Conservation (phyloP, 2,888 invertebrate genomes). For the Bedellia somnulentella region DNA sequence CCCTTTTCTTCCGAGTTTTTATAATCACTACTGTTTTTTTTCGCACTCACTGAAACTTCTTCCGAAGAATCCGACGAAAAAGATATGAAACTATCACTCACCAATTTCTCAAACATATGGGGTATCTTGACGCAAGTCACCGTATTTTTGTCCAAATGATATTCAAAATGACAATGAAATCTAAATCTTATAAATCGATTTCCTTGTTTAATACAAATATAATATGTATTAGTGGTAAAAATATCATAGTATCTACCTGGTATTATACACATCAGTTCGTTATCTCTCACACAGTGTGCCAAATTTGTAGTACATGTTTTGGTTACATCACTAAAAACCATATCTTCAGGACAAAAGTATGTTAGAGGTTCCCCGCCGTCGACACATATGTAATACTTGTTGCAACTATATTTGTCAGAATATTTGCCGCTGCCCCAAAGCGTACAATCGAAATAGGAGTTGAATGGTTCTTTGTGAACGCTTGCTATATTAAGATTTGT, state of each 20-base stretch:
- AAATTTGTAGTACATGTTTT: slow-evolving; percentile 47
- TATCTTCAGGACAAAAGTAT: slow-evolving; percentile 33
- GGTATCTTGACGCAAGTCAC: no score
- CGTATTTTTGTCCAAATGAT: slow-evolving; percentile 30
- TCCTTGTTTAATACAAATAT: slow-evolving; percentile 33
- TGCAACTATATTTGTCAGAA: slow-evolving; percentile 43
- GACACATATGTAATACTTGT: slow-evolving; percentile 52
- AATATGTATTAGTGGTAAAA: slow-evolving; percentile 34
- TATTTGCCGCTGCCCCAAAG: slow-evolving; percentile 36
- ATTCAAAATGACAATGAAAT: slow-evolving; percentile 34
- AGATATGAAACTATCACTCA: slow-evolving; percentile 9
- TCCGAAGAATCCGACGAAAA: slow-evolving; percentile 1
- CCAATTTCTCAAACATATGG: no score
- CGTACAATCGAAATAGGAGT: slow-evolving; percentile 17
- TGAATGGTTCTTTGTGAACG: no score
- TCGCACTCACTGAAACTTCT: neutral
- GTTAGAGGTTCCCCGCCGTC: slow-evolving; percentile 23
- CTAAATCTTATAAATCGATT: slow-evolving; percentile 28
- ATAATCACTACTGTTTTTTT: neutral
- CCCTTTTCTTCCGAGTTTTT: neutral
- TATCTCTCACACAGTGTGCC: slow-evolving; percentile 44
- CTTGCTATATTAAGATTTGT: no score
- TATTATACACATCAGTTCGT: slow-evolving; percentile 44
- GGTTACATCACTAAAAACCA: slow-evolving; percentile 41
- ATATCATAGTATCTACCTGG: slow-evolving; percentile 38